These are phyloP conservation scores for Diploscapter pachys DNA, from an alignment of 1,140 invertebrate species.

Conservation along the genomic window DNA sequence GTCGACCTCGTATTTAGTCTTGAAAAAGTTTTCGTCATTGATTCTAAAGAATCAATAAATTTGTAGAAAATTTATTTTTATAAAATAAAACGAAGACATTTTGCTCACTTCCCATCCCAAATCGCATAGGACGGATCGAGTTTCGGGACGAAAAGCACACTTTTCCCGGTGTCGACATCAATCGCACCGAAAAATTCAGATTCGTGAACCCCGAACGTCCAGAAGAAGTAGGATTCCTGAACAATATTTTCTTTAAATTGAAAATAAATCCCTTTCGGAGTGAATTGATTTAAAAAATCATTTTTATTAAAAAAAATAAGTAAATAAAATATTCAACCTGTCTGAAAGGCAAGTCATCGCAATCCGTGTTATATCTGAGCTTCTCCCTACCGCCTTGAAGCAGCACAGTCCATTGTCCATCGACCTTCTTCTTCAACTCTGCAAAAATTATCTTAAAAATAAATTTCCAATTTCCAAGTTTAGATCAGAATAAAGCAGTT, in stretches of 20 bases:
- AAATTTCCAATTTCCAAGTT: too few species aligned
- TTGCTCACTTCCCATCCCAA: conserved; percentile 52
- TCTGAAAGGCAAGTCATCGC: conserved; percentile 53
- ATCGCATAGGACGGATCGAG: conserved; percentile 50
- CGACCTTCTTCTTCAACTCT: conserved; percentile 26
- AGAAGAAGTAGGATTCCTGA: conserved; percentile 58
- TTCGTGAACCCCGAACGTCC: conserved; percentile 58
- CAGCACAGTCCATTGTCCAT: conserved; percentile 35
- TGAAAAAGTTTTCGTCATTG: conserved; percentile 50
- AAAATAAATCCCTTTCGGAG: conserved; percentile 9
- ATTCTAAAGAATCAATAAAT: conserved; percentile 40
- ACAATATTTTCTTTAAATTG: not conserved
- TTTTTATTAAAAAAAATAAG: not conserved
- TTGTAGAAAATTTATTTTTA: conserved; percentile 3
- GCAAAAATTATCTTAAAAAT: too few species aligned
- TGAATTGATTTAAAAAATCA: not conserved
- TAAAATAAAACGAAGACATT: not conserved
- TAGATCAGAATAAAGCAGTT: too few species aligned
- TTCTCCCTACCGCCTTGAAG: conserved; percentile 52
- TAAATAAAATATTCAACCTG: conserved; percentile 34
- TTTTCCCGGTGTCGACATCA: conserved; percentile 47
- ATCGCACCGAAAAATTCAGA: conserved; percentile 48
- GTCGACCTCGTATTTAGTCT: conserved; percentile 54
- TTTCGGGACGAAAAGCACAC: conserved; percentile 50
- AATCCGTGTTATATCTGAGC: conserved; percentile 55